Base-by-base conservation (phyloP, 2,113 vertebrate genomes). In the Gobio gobio region DNA sequence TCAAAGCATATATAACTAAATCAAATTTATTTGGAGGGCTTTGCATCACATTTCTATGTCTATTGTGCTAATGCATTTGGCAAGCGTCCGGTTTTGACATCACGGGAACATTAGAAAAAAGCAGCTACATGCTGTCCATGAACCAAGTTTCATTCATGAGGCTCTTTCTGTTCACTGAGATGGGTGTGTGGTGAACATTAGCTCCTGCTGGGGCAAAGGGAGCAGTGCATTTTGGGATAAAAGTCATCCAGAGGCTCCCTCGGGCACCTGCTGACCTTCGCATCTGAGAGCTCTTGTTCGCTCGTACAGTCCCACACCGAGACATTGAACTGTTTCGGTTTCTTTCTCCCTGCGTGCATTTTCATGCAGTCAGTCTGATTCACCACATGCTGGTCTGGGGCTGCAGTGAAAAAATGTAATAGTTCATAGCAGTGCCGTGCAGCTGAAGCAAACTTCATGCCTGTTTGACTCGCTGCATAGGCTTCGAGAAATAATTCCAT, bases 211-310 rank as follows among this genome's bases (percentile, higher is more conserved):
- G 29, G 43, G 66, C 22, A 49, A 49, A 59, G 58, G 22, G 70
- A 70, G 47, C 47, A 49, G 61, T 26, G 66, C 51, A 66, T 85
- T 86, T 85, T 88, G 36, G 22, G 84, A 82, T 85, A 82, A 80
- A 85, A 87, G 86, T 66, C 47, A 33, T 68, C 45, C 33, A 70
- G 77, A 29, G 51, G 45, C 26, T 90, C 86, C 82, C 29, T 3
- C 43, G 76, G 89, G 87, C 88, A 89, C 76, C 68, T 54, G 83
- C 85, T 90, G 89, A 93, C 92, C 90, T 91, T 91, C 83, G 63
- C 64, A 47, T 49, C 43, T 29, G 47, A 73, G 49, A 64, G 79
- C 70, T 78, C 63, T 51, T 45, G 6, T 56, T 75, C 61, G n/a
- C 75, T 59, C 61, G 56, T n/a, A 77, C 87, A 45, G 40, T 77